Evolutionary conservation across 2,113 vertebrate genomes (phyloP).

Genomic region (Onychorhynchus coronatus): DNA sequence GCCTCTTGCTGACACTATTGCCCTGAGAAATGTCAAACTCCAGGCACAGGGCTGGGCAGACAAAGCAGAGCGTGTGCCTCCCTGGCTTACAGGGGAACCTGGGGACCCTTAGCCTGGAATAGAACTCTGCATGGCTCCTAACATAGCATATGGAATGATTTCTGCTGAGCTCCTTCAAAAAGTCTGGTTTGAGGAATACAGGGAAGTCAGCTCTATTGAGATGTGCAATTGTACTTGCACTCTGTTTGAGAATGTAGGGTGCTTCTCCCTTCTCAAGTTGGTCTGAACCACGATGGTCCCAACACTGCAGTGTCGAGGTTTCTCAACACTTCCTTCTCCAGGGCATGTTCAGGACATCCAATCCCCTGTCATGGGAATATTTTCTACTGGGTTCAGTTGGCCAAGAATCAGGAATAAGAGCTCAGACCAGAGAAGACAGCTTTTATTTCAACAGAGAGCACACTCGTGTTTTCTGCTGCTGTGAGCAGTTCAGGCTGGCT

Average conservation of each 20-base stretch:
- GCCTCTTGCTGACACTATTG: not conserved
- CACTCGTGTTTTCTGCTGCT: not conserved
- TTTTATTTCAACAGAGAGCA: not conserved
- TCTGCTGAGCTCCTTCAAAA: not conserved
- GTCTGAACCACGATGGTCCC: rapidly evolving
- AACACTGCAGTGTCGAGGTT: not conserved
- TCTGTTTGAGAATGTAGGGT: not conserved
- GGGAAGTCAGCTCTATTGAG: not conserved
- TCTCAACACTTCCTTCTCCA: not conserved
- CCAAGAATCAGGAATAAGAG: not conserved
- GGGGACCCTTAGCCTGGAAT: not conserved
- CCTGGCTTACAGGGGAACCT: too few species aligned
- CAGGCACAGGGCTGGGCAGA: not conserved
- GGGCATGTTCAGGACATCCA: not conserved
- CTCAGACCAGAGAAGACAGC: not conserved
- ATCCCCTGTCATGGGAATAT: not conserved
- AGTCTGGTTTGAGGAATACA: not conserved
- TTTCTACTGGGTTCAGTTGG: not conserved
- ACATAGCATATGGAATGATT: not conserved
- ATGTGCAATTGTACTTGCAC: not conserved
- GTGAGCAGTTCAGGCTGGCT: not conserved
- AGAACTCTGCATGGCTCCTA: not conserved
- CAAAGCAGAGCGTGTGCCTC: rapidly evolving
- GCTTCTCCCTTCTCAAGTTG: not conserved
- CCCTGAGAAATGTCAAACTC: not conserved